A percentile compares a stretch with the other conserved stretches of the same genome.
Evolutionary conservation across 2,113 vertebrate genomes (phyloP).

Genomic region (Silurus asotus): DNA sequence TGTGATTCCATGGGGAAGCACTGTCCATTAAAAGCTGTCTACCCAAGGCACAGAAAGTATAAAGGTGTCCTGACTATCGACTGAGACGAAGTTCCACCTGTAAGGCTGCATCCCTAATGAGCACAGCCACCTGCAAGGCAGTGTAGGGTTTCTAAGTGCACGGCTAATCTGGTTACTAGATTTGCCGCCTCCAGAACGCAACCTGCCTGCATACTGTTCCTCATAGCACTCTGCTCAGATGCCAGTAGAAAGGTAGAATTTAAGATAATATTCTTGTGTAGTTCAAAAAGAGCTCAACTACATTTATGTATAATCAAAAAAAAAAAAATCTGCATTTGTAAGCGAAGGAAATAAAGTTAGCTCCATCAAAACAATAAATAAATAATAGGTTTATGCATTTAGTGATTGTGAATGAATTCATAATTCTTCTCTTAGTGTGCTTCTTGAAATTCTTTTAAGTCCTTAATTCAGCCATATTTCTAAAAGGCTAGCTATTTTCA

Average conservation of each 20-base stretch:
- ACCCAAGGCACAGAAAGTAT: conserved; percentile 16
- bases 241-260: neutral
- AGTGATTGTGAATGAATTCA: neutral
- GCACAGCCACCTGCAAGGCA: neutral
- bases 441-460: neutral
- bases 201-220: neutral
- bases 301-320: neutral
- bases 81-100: neutral
- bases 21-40: conserved; percentile 33
- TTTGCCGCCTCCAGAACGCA: neutral
- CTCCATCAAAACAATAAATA: no score
- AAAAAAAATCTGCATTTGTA: neutral
- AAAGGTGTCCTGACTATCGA: neutral
- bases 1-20: conserved; percentile 35
- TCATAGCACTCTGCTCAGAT: neutral
- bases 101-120: conserved; percentile 10
- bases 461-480: neutral
- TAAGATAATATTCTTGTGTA: neutral
- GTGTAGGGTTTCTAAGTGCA: neutral
- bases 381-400: neutral
- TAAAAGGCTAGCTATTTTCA: neutral
- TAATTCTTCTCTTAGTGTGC: neutral
- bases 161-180: neutral
- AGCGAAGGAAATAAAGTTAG: neutral
- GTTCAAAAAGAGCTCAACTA: neutral